A percentile compares a stretch with the other conserved stretches of the same genome.
Evolutionary conservation across 2,113 vertebrate species (phyloP).

Genomic region (Laterallus jamaicensis): DNA sequence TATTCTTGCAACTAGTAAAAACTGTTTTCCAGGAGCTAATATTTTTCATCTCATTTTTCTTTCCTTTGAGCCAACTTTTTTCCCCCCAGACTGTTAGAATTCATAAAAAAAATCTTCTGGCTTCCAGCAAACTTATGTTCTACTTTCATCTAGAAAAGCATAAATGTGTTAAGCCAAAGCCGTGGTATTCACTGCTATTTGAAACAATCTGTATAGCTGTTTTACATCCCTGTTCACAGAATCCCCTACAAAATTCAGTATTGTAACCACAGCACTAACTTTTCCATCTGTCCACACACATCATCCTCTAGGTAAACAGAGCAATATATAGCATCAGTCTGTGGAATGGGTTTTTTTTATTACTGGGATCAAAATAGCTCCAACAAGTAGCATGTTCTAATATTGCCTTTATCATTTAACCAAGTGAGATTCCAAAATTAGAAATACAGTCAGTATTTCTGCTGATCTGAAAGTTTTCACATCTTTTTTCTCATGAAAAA

Average conservation of each 20-base stretch:
- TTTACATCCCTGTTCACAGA: background rate
- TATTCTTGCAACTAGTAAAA: background rate
- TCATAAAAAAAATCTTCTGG: background rate
- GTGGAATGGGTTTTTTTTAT: background rate
- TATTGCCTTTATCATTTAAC: slow-evolving; percentile 7
- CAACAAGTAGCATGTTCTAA: background rate
- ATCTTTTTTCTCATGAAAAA: background rate
- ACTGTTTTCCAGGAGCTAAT: background rate
- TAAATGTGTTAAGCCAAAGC: slow-evolving; percentile 11
- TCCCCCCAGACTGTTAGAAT: background rate
- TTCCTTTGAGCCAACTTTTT: slow-evolving; percentile 6
- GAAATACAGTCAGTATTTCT: slow-evolving; percentile 30
- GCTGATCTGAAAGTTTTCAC: slow-evolving; percentile 26
- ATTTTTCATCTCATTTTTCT: slow-evolving; percentile 5
- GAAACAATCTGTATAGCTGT: background rate
- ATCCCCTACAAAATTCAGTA: background rate
- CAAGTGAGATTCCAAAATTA: background rate
- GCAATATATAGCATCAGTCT: background rate
- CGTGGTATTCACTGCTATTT: background rate
- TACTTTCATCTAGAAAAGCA: slow-evolving; percentile 46
- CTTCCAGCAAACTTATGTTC: slow-evolving; percentile 43
- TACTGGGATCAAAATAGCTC: slow-evolving; percentile 3
- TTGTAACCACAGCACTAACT: background rate
- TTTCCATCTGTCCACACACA: background rate
- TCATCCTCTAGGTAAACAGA: background rate